Percentiles rank a stretch among this genome's conserved stretches.
Conservation (phyloP, 1,140 invertebrate species). For the Hypothenemus hampei region DNA sequence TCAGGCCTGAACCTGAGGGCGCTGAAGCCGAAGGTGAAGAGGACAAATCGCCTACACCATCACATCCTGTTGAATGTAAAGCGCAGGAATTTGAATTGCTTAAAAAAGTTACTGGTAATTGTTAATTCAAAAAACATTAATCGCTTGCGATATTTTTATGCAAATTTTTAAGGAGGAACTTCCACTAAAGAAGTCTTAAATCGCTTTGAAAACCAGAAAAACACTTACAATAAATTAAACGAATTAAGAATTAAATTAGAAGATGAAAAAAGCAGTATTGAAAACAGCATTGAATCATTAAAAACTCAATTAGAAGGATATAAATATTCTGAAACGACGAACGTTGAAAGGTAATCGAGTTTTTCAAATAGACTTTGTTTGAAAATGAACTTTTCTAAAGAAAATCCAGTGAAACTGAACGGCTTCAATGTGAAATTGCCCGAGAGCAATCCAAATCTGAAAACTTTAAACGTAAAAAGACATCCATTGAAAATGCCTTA, state of each 20-base stretch:
- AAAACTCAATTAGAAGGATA: conserved; percentile 65
- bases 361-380: conserved; percentile 2
- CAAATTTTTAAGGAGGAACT: conserved; percentile 54
- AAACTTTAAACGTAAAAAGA: conserved; percentile 10
- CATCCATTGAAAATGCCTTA: conserved; percentile 23
- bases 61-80: conserved; percentile 50
- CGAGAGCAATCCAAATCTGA: conserved; percentile 19
- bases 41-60: conserved; percentile 36
- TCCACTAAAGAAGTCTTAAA: conserved; percentile 67
- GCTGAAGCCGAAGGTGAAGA: conserved; percentile 40
- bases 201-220: conserved; percentile 64
- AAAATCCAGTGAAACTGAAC: conserved; percentile 33
- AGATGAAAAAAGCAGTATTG: conserved; percentile 64
- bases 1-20: conserved; percentile 41
- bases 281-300: conserved; percentile 62
- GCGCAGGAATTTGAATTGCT: conserved; percentile 66
- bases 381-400: conserved; percentile 10
- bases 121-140: neutral
- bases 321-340: conserved; percentile 73
- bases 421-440: conserved; percentile 25
- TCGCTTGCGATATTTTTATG: neutral
- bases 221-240: conserved; percentile 61
- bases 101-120: conserved; percentile 63
- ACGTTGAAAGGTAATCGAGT: conserved; percentile 62
- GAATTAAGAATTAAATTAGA: conserved; percentile 65